Conservation (phyloP, 2,888 invertebrate species). For the Caenorhabditis becei region DNA sequence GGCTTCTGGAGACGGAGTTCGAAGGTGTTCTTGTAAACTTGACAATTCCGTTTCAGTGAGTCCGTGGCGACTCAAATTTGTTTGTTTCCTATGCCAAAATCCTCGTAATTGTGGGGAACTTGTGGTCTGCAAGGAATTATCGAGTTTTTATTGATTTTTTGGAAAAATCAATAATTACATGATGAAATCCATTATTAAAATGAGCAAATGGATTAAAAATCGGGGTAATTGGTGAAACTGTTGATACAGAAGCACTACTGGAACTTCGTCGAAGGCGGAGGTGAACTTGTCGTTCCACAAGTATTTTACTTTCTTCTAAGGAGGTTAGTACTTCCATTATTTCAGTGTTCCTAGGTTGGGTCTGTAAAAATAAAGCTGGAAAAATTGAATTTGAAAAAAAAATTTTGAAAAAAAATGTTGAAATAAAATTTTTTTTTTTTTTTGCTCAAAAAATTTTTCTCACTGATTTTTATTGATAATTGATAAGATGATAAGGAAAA, state of each 20-base stretch:
- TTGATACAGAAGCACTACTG: conserved; percentile 46
- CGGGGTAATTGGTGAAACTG: conserved; percentile 31
- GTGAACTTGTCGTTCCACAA: conserved; percentile 55
- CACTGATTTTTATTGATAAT: too few species aligned
- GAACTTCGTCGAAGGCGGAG: conserved; percentile 53
- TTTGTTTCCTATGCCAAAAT: conserved; percentile 67
- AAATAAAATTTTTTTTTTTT: too few species aligned
- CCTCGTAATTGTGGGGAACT: conserved; percentile 64
- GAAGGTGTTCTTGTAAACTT: conserved; percentile 49
- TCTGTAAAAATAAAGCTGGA: conserved; percentile 35
- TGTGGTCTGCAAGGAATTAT: conserved; percentile 50
- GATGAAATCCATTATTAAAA: conserved; percentile 50
- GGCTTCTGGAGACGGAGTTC: conserved; percentile 38
- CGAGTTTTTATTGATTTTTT: too few species aligned
- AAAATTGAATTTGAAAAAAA: too few species aligned
- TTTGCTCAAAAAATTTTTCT: not conserved
- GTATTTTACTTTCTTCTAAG: conserved; percentile 54
- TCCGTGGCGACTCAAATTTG: conserved; percentile 40
- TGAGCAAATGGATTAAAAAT: conserved; percentile 30
- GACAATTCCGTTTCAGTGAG: conserved; percentile 58
- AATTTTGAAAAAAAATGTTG: too few species aligned
- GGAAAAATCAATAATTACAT: conserved; percentile 33
- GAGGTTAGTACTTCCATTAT: conserved; percentile 50
- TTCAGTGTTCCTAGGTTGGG: conserved; percentile 66
- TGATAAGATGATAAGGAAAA: too few species aligned